Conservation (phyloP, 2,113 vertebrate species). For the Collichthys lucidus region DNA sequence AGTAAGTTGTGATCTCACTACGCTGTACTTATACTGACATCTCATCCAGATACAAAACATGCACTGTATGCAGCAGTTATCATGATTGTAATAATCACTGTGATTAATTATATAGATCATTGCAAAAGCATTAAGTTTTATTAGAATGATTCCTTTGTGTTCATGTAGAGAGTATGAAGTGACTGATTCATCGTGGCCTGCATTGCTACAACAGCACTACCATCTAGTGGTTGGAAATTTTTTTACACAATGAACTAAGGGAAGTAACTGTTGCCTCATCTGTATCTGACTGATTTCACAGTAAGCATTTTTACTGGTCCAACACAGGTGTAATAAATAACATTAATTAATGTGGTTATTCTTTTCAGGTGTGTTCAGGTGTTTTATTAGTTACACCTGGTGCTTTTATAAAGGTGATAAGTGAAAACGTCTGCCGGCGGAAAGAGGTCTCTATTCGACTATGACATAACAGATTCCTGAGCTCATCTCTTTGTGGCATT, state of each 20-base stretch:
- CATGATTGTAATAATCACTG: neutral
- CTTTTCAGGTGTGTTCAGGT: neutral
- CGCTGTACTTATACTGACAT: neutral
- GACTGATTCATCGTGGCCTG: neutral
- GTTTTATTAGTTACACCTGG: neutral
- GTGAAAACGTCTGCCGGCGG: neutral
- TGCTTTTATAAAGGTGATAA: neutral
- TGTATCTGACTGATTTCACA: neutral
- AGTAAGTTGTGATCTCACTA: too few species aligned
- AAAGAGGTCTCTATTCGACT: neutral
- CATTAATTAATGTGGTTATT: neutral
- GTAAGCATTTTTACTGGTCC: neutral
- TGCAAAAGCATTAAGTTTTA: neutral
- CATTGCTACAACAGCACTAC: conserved; percentile 8
- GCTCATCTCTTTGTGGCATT: neutral
- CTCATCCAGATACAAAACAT: neutral
- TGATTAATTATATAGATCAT: neutral
- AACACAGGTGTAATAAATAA: neutral
- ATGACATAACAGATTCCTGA: neutral
- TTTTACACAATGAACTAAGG: neutral
- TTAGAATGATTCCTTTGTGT: neutral
- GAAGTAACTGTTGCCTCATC: neutral
- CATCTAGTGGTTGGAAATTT: conserved; percentile 60
- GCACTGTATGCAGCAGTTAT: too few species aligned
- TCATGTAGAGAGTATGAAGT: neutral